Evolutionary conservation across 2,888 invertebrate species (phyloP).

Genomic region (Rhagonycha fulva): DNA sequence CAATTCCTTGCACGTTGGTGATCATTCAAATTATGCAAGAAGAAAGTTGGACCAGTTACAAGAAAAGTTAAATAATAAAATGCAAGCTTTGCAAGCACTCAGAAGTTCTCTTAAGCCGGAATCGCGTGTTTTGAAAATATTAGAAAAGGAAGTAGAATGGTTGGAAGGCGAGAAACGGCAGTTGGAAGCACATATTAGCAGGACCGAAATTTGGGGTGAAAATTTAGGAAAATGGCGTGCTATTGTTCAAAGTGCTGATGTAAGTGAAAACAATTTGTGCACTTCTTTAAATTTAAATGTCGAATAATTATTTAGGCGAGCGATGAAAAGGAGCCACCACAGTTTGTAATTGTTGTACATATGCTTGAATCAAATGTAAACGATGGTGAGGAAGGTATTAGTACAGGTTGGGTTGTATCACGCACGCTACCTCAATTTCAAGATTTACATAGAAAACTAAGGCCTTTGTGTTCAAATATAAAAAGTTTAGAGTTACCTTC

Average conservation of each 20-base stretch:
- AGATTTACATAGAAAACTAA: constrained; percentile 81
- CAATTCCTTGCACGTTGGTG: constrained; percentile 68
- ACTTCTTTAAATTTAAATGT: background rate
- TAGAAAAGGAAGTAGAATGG: constrained; percentile 84
- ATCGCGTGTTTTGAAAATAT: constrained; percentile 75
- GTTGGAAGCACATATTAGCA: constrained; percentile 80
- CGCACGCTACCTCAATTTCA: constrained; percentile 67
- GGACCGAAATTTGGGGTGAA: constrained; percentile 90
- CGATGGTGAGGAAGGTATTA: constrained; percentile 59
- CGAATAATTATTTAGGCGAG: constrained; percentile 41
- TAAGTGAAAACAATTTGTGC: constrained; percentile 47
- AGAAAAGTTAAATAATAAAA: constrained; percentile 83
- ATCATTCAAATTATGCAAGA: constrained; percentile 81
- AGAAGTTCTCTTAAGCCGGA: constrained; percentile 82
- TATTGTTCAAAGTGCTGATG: constrained; percentile 81
- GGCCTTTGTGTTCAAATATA: constrained; percentile 80
- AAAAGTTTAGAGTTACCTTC: constrained; percentile 84
- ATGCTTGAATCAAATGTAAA: constrained; percentile 68
- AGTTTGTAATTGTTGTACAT: constrained; percentile 82
- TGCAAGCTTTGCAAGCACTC: constrained; percentile 81
- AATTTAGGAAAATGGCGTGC: constrained; percentile 88
- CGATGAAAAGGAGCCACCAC: constrained; percentile 61
- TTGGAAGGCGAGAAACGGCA: constrained; percentile 79
- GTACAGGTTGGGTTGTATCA: constrained; percentile 71
- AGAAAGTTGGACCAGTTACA: constrained; percentile 82